phyloP scores from a whole-genome alignment of 2,797 vertebrate genomes.

The Denticeps clupeoides region DNA sequence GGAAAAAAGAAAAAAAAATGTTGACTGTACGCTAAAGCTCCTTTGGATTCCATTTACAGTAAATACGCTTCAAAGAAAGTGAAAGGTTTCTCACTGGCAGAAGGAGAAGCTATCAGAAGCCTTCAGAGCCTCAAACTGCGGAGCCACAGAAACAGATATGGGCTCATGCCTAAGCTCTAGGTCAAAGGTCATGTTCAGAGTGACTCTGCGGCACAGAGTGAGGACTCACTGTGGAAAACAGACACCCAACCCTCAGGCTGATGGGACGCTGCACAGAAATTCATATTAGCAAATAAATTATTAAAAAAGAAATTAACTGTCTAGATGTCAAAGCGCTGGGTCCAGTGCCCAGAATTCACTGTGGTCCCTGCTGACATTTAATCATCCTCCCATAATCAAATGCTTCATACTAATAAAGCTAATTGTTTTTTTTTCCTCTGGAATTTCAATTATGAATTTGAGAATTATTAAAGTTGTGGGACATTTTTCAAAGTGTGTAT shows the following conservation, averaged over 20 bases:
- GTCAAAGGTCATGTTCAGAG: neutral
- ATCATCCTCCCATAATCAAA: too few species aligned
- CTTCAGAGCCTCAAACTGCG: neutral
- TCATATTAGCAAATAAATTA: constrained; percentile 22
- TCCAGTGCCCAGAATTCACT: too few species aligned
- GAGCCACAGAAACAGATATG: neutral
- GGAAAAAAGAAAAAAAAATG: too few species aligned
- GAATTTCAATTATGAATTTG: too few species aligned
- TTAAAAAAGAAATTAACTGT: neutral
- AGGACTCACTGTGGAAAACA: neutral
- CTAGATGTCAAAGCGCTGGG: too few species aligned
- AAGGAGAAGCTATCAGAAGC: neutral
- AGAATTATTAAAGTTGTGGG: too few species aligned
- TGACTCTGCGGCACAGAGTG: neutral
- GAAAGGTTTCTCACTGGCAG: neutral
- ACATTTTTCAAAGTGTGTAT: too few species aligned
- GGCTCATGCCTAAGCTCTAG: neutral
- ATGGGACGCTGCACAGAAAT: constrained; percentile 2
- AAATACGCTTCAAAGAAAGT: neutral
- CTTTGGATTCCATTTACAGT: constrained; percentile 1
- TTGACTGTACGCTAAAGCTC: too few species aligned
- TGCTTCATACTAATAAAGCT: too few species aligned
- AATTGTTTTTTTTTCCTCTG: too few species aligned
- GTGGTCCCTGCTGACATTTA: too few species aligned
- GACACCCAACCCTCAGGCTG: neutral